phyloP scores from a whole-genome alignment of 2,797 vertebrate genomes.

The Anguilla anguilla region DNA sequence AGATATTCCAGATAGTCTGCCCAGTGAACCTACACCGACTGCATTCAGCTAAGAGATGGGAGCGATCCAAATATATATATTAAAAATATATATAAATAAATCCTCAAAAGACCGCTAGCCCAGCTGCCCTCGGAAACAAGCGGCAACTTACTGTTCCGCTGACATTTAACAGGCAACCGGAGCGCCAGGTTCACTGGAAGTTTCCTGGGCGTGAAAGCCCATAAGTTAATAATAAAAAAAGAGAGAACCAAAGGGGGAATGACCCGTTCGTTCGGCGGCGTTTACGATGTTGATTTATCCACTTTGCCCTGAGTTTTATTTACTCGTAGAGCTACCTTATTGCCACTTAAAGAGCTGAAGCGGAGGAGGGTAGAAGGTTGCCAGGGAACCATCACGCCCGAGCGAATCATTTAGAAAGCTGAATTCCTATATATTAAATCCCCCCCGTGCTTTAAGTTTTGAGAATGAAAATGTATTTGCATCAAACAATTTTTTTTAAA shows the following conservation, averaged over 20 bases:
- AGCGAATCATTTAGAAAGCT: neutral
- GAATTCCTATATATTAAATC: too few species aligned
- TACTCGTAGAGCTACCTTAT: neutral
- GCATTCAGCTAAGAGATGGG: neutral
- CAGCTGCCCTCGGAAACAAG: neutral
- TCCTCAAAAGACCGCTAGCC: neutral
- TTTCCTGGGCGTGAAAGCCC: neutral
- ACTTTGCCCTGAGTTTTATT: neutral
- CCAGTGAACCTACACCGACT: neutral
- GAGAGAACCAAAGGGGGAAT: neutral
- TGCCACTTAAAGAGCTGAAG: neutral
- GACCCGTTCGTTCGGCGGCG: neutral
- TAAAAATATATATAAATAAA: neutral
- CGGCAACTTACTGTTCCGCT: neutral
- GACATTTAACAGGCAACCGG: neutral
- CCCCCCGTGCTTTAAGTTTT: neutral
- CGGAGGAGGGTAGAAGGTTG: neutral
- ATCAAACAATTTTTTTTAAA: neutral
- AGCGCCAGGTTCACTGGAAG: neutral
- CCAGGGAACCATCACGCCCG: neutral
- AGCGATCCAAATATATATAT: too few species aligned
- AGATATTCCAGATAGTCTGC: neutral
- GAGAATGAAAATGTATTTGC: neutral
- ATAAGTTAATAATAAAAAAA: neutral
- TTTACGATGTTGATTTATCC: neutral